These are phyloP conservation scores for Tragulus kanchil DNA, from an alignment of 2,113 vertebrate species.

Conservation along the genomic window DNA sequence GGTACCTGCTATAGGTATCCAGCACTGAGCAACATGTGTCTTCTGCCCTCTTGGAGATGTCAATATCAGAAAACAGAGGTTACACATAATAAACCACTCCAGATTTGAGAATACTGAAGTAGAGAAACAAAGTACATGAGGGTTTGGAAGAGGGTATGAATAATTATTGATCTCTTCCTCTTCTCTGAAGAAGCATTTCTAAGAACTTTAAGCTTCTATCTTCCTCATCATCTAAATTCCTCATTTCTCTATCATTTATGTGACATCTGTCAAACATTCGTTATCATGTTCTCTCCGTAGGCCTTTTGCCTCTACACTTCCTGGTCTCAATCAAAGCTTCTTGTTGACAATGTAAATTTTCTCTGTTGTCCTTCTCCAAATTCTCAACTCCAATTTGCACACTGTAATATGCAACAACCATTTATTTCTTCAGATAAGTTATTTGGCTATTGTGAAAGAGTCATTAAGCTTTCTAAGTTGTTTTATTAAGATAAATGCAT, in stretches of 20 bases:
- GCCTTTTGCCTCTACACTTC: background rate
- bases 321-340: background rate
- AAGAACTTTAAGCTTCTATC: background rate
- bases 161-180: background rate
- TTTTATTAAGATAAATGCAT: slow-evolving; percentile 52
- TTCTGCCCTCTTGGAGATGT: background rate
- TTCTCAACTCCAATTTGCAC: background rate
- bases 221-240: background rate
- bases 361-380: background rate
- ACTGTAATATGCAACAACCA: slow-evolving; percentile 12
- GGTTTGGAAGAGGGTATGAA: background rate
- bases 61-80: background rate
- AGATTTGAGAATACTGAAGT: background rate
- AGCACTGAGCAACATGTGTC: background rate
- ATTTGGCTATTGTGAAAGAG: slow-evolving; percentile 55
- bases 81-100: background rate
- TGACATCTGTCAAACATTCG: background rate
- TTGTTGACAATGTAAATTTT: background rate
- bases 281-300: background rate
- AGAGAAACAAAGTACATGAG: background rate
- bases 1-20: background rate
- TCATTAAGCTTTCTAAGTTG: slow-evolving; percentile 16
- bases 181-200: background rate
- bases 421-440: slow-evolving; percentile 53
- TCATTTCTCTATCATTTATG: background rate